Conservation (phyloP, 2,888 invertebrate species). For the Scrobipalpa costella region DNA sequence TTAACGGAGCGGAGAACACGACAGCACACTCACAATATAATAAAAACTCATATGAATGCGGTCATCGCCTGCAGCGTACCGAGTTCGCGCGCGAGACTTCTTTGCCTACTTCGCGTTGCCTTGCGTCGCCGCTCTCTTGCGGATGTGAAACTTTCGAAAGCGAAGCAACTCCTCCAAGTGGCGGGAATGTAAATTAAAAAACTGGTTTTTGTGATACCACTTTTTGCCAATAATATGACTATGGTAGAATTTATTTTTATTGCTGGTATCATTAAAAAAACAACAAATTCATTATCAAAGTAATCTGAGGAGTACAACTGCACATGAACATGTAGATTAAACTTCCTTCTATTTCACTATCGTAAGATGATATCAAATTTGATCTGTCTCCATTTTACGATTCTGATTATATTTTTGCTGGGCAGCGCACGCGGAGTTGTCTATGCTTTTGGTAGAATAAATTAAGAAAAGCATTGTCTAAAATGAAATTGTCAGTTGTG, state of each 20-base stretch:
- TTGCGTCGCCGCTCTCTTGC: slow-evolving; percentile 70
- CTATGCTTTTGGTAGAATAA: slow-evolving; percentile 5
- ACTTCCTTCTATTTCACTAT: no score
- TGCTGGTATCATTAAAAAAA: not conserved
- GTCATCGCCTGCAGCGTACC: slow-evolving; percentile 79
- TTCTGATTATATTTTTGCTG: no score
- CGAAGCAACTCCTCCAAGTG: slow-evolving; percentile 74
- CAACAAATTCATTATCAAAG: not conserved
- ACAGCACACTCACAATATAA: slow-evolving; percentile 75
- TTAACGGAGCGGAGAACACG: slow-evolving; percentile 71
- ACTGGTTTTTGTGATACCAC: slow-evolving; percentile 62
- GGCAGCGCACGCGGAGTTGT: not conserved
- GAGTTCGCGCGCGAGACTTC: slow-evolving; percentile 78
- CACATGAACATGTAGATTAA: no score
- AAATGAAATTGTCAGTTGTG: not conserved
- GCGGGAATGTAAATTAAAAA: slow-evolving; percentile 77
- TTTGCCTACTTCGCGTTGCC: slow-evolving; percentile 70
- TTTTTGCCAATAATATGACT: slow-evolving; percentile 2
- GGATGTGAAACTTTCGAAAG: slow-evolving; percentile 82
- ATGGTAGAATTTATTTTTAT: slow-evolving; percentile 5
- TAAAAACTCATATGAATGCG: slow-evolving; percentile 78
- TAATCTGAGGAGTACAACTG: no score
- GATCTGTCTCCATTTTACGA: no score
- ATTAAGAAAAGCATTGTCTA: not conserved
- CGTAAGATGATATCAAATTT: no score